Percentiles rank a stretch among this genome's conserved stretches.
Conservation (phyloP, 2,888 invertebrate species). For the Epinotia ramella region DNA sequence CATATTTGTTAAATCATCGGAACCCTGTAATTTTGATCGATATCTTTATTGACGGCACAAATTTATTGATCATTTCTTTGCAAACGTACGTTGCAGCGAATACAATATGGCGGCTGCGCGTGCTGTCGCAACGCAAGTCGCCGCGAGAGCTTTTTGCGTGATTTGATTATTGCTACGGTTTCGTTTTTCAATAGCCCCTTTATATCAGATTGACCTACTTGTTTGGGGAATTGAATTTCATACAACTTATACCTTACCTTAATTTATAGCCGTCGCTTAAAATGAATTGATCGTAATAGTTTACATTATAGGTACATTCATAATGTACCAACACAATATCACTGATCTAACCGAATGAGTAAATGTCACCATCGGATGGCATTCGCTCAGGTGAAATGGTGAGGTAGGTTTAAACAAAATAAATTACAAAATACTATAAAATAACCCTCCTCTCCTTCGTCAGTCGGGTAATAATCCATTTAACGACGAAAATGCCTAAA, state of each 20-base stretch:
- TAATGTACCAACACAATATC: not conserved
- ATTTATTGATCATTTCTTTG: conserved; percentile 84
- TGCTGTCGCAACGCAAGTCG: conserved; percentile 75
- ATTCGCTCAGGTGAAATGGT: too few relatives aligned
- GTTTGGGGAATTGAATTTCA: conserved; percentile 76
- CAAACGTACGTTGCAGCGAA: conserved; percentile 76
- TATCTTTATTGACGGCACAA: conserved; percentile 83
- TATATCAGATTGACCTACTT: conserved; percentile 80
- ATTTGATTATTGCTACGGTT: conserved; percentile 79
- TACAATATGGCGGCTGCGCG: conserved; percentile 73
- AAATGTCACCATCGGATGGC: too few relatives aligned
- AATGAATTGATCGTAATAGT: conserved; percentile 27
- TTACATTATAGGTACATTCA: not conserved
- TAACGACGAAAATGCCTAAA: too few relatives aligned
- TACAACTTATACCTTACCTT: conserved; percentile 55
- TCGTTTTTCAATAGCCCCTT: conserved; percentile 81
- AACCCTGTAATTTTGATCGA: conserved; percentile 85
- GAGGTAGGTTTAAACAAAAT: too few relatives aligned
- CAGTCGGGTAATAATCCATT: too few relatives aligned
- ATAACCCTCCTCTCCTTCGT: too few relatives aligned
- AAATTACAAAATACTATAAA: too few relatives aligned
- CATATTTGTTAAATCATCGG: conserved; percentile 84
- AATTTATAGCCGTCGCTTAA: conserved; percentile 15
- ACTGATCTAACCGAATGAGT: not conserved
- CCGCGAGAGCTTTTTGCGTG: conserved; percentile 70